Percentiles rank a stretch among this genome's conserved stretches.
Conservation (phyloP, 2,888 invertebrate species). For the Dinocampus coccinellae region DNA sequence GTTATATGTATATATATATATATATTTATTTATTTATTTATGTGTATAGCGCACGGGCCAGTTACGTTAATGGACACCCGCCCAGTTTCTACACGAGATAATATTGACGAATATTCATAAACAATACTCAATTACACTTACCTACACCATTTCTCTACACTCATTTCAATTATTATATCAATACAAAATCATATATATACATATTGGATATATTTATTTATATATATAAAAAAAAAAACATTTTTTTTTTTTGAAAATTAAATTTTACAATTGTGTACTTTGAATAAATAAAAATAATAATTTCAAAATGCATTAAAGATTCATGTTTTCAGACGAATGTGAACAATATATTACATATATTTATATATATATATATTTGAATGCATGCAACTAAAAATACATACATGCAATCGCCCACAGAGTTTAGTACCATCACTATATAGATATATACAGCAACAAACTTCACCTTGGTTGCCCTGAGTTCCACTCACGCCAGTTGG, state of each 20-base stretch:
- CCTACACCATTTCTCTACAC: not conserved
- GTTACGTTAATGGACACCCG: constrained; percentile 29
- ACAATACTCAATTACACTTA: constrained; percentile 6
- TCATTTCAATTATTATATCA: not conserved
- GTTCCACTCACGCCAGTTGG: constrained; percentile 33
- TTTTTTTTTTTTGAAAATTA: no score
- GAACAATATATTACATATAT: not conserved
- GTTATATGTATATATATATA: constrained; percentile 27
- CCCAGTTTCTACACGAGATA: constrained; percentile 24
- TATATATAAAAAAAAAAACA: not conserved
- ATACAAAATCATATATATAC: no score
- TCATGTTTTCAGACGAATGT: not conserved
- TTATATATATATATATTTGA: not conserved
- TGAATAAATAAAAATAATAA: not conserved
- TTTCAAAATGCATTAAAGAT: not conserved
- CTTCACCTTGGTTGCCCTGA: constrained; percentile 17
- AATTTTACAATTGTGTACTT: not conserved
- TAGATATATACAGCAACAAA: constrained; percentile 1
- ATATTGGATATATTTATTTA: not conserved
- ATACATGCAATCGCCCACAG: not conserved
- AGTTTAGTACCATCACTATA: no score
- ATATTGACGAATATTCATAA: constrained; percentile 23
- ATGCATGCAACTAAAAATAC: not conserved
- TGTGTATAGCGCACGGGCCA: constrained; percentile 22
- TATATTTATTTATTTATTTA: no score